phyloP scores from a whole-genome alignment of 2,797 vertebrate genomes.

The Pipistrellus kuhlii region DNA sequence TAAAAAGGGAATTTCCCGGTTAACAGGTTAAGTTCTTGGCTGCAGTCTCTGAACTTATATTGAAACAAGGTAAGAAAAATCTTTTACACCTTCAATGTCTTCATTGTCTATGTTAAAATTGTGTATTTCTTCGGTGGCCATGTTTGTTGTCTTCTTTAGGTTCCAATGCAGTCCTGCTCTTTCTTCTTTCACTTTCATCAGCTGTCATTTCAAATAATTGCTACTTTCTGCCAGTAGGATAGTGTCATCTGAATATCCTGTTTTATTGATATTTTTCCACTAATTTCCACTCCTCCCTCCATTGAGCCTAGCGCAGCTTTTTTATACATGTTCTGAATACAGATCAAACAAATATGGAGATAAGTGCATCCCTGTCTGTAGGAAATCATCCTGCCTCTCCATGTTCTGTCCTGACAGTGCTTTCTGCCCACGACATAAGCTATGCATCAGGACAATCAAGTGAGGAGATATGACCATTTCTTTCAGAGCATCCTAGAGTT shows the following conservation, averaged over 20 bases:
- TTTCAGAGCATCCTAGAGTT: not conserved
- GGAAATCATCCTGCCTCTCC: not conserved
- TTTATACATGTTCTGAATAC: not conserved
- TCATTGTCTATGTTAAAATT: not conserved
- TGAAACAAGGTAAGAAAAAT: not conserved
- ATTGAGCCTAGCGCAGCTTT: not conserved
- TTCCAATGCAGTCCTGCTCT: not conserved
- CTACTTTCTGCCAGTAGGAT: not conserved
- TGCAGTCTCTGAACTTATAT: not conserved
- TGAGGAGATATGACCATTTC: not conserved
- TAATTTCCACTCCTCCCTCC: not conserved
- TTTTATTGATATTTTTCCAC: not conserved
- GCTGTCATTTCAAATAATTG: not conserved
- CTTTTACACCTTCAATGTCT: not conserved
- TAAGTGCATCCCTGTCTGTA: not conserved
- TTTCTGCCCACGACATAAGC: not conserved
- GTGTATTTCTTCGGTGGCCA: not conserved
- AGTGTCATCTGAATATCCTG: not conserved
- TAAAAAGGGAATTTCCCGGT: too few species aligned
- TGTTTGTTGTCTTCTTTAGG: not conserved
- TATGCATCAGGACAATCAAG: not conserved
- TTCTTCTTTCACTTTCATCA: not conserved
- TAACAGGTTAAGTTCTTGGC: not conserved
- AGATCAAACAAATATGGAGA: not conserved
- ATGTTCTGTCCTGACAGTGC: not conserved